Conservation (phyloP, 2,888 invertebrate genomes). For the Teinopalpus imperialis region DNA sequence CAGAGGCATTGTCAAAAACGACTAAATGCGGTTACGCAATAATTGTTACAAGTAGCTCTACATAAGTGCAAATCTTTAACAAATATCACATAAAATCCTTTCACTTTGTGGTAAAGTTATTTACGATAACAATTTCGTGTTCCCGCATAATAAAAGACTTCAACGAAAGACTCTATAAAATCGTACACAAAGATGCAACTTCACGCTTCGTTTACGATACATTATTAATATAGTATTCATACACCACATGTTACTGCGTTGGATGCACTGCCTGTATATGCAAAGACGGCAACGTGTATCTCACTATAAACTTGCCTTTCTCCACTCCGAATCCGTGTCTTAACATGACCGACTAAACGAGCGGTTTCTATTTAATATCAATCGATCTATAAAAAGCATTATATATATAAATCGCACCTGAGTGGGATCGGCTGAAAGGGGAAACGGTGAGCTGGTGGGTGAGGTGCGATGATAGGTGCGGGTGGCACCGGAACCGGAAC, state of each 20-base stretch:
- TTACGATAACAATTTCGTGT: conserved; percentile 4
- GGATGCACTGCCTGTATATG: conserved; percentile 29
- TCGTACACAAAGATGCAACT: conserved; percentile 17
- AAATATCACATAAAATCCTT: conserved; percentile 12
- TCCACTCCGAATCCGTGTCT: conserved; percentile 48
- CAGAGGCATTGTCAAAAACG: conserved; percentile 4
- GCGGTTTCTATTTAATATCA: conserved; percentile 40
- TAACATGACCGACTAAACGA: conserved; percentile 48
- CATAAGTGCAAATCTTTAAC: background rate
- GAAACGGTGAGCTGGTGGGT: conserved; percentile 45
- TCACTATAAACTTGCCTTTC: conserved; percentile 46
- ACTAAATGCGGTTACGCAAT: conserved; percentile 4
- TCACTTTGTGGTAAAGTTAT: conserved; percentile 7
- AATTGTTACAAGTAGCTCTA: background rate
- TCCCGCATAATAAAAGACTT: conserved; percentile 22
- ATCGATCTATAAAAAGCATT: conserved; percentile 36
- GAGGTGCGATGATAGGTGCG: conserved; percentile 41
- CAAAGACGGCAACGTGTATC: conserved; percentile 32
- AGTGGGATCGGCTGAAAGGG: conserved; percentile 76
- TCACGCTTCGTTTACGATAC: conserved; percentile 35
- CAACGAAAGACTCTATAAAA: conserved; percentile 14
- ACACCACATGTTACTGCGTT: conserved; percentile 27
- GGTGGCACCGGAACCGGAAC: conserved; percentile 40
- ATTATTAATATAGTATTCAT: conserved; percentile 40
- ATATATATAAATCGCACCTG: conserved; percentile 48